Evolutionary conservation across 2,797 vertebrate genomes (phyloP).

Genomic region (Sphenopsis melanotis): DNA sequence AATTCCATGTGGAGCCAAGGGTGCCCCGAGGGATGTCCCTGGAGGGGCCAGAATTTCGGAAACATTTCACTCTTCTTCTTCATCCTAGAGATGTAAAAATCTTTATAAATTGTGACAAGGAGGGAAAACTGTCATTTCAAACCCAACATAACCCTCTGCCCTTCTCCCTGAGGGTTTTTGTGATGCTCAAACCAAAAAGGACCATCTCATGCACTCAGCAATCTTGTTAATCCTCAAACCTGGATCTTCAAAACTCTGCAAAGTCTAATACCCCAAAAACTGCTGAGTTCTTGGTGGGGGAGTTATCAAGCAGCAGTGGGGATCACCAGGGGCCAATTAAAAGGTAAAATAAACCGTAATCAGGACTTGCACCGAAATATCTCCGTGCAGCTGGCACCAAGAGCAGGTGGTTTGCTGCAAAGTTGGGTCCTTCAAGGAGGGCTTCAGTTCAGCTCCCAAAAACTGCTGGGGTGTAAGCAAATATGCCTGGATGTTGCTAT

Average conservation of each 20-base stretch:
- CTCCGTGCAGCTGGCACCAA: accelerated
- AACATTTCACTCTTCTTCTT: not conserved
- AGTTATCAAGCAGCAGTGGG: not conserved
- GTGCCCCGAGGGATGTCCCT: accelerated
- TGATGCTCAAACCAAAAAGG: not conserved
- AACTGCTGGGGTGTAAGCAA: accelerated
- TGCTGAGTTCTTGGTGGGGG: not conserved
- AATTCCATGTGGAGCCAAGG: not conserved
- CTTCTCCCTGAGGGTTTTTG: not conserved
- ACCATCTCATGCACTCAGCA: not conserved
- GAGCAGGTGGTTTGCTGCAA: not conserved
- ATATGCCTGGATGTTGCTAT: not conserved
- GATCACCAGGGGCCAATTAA: not conserved
- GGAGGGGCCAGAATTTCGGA: not conserved
- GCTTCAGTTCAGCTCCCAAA: not conserved
- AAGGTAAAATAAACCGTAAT: not conserved
- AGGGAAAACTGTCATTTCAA: not conserved
- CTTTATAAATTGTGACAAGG: not conserved
- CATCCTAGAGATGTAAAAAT: not conserved
- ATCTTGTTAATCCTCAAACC: not conserved
- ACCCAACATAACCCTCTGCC: not conserved
- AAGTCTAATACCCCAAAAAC: not conserved
- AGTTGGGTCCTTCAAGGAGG: not conserved
- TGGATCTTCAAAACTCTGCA: not conserved
- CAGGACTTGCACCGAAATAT: not conserved